Evolutionary conservation across 2,888 invertebrate species (phyloP).

Genomic region (Lydus trimaculatus): DNA sequence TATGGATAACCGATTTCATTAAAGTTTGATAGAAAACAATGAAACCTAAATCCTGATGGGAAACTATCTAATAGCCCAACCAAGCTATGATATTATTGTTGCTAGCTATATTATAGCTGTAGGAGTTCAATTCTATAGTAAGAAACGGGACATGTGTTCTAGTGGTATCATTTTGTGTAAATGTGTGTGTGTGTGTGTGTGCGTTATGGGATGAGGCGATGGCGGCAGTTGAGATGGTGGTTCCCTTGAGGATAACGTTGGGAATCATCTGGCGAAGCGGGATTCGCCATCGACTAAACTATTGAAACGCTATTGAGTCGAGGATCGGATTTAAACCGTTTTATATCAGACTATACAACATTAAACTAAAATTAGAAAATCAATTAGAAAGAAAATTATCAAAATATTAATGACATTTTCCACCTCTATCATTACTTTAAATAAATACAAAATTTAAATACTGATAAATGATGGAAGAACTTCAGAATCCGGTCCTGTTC

Average conservation of each 20-base stretch:
- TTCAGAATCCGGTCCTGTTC: conserved; percentile 36
- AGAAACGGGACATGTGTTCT: conserved; percentile 50
- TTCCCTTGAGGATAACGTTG: conserved; percentile 46
- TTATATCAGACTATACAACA: conserved; percentile 9
- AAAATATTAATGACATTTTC: not conserved
- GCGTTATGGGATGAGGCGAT: conserved; percentile 9
- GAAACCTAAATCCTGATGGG: conserved; percentile 49
- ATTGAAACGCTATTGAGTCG: conserved; percentile 51
- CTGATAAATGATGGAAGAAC: not conserved
- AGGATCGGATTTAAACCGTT: conserved; percentile 38
- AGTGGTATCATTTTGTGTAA: conserved; percentile 51
- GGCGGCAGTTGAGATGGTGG: conserved; percentile 39
- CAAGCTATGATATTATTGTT: conserved; percentile 40
- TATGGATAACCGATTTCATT: conserved; percentile 29
- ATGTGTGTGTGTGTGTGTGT: conserved; percentile 37
- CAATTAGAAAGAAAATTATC: not conserved
- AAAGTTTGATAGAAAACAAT: conserved; percentile 40
- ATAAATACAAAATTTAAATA: not conserved
- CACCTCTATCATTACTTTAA: not conserved
- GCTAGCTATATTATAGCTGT: conserved; percentile 8
- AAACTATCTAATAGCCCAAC: conserved; percentile 47
- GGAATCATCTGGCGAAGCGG: conserved; percentile 56
- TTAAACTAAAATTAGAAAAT: not conserved
- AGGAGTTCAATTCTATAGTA: not conserved
- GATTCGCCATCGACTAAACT: conserved; percentile 50